These are phyloP conservation scores for Prorops nasuta DNA, from an alignment of 1,140 invertebrate genomes.

Conservation along the genomic window DNA sequence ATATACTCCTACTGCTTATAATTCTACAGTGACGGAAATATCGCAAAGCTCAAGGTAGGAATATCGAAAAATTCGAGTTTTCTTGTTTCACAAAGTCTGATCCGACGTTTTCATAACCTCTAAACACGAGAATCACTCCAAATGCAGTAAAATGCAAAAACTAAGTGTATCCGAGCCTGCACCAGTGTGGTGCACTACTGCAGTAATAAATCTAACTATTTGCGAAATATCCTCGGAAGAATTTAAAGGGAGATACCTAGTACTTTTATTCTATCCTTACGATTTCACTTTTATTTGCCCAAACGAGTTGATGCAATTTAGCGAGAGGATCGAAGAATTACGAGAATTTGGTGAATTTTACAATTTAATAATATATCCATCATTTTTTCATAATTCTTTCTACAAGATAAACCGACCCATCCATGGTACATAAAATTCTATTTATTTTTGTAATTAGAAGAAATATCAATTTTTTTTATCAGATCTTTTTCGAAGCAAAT, in stretches of 20 bases:
- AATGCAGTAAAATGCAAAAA: neutral
- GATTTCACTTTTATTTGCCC: constrained; percentile 89
- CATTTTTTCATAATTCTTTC: too few species aligned
- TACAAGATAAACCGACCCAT: too few species aligned
- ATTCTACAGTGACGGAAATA: too few species aligned
- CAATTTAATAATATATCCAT: neutral
- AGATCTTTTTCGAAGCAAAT: too few species aligned
- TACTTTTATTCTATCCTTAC: constrained; percentile 73
- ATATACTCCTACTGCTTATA: too few species aligned
- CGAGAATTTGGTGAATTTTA: constrained; percentile 68
- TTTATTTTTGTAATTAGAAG: too few species aligned
- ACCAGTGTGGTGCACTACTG: constrained; percentile 39
- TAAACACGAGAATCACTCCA: too few species aligned
- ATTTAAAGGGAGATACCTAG: constrained; percentile 70
- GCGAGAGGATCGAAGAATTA: constrained; percentile 79
- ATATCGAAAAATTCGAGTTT: too few species aligned
- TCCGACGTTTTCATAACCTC: neutral
- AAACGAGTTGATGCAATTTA: constrained; percentile 90
- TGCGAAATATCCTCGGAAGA: constrained; percentile 63
- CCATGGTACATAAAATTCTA: too few species aligned
- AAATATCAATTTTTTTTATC: too few species aligned
- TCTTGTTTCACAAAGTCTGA: constrained; percentile 8
- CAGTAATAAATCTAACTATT: constrained; percentile 66
- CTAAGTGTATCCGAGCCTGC: constrained; percentile 15
- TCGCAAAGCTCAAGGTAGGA: too few species aligned